phyloP scores from a whole-genome alignment of 2,888 invertebrate species.

The Habrosyne pyritoides region DNA sequence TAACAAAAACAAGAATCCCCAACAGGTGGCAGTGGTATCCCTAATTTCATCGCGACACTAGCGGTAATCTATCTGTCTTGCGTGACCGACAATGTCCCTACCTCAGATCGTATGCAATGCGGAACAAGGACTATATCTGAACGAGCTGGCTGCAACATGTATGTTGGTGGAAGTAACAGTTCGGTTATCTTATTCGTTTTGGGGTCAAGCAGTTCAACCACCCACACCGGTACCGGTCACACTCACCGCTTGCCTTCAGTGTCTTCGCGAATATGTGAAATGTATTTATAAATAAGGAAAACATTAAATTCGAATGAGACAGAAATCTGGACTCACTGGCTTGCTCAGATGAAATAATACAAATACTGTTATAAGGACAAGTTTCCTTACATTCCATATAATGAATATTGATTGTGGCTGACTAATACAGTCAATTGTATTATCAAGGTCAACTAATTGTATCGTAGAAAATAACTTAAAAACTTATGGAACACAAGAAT shows the following conservation, averaged over 20 bases:
- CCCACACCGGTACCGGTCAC: constrained; percentile 12
- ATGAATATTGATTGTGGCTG: neutral
- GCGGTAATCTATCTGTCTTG: neutral
- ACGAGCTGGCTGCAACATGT: neutral
- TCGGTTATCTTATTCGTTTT: constrained; percentile 52
- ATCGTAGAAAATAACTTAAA: too few species aligned
- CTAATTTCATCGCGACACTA: neutral
- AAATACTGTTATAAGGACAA: neutral
- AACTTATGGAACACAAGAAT: too few species aligned
- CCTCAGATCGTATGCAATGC: neutral
- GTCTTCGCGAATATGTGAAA: neutral
- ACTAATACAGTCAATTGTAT: too few species aligned
- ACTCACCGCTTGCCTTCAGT: neutral
- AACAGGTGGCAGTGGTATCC: neutral
- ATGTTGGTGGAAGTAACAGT: constrained; percentile 35
- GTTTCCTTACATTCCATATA: neutral
- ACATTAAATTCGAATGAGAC: neutral
- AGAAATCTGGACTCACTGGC: neutral
- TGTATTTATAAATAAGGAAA: neutral
- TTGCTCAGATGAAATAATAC: neutral
- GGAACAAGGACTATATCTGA: neutral
- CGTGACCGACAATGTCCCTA: neutral
- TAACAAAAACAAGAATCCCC: neutral
- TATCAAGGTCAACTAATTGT: too few species aligned
- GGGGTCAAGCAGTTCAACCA: constrained; percentile 45